These are phyloP conservation scores for Epinephelus awoara DNA, from an alignment of 2,797 vertebrate species.

Conservation along the genomic window DNA sequence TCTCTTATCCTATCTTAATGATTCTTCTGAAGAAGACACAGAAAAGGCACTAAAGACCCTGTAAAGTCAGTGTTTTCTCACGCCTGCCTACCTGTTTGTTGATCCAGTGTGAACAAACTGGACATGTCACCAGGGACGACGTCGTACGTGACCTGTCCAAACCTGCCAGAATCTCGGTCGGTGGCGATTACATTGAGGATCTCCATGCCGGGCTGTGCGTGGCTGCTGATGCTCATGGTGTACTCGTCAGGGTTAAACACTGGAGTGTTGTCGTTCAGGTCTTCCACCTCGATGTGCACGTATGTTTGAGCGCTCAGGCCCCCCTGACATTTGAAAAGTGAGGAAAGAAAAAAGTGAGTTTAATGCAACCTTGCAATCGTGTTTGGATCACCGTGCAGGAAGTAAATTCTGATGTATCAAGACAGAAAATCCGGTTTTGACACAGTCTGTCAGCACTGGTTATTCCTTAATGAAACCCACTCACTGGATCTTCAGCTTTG, in stretches of 20 bases:
- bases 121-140: slow-evolving; percentile 88
- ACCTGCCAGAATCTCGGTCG: slow-evolving; percentile 89
- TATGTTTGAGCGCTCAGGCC: slow-evolving; percentile 93
- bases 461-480: slow-evolving; percentile 43
- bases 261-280: slow-evolving; percentile 93
- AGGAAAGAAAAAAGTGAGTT: background rate
- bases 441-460: background rate
- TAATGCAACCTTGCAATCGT: background rate
- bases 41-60: background rate
- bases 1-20: too few relatives aligned
- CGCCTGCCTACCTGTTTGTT: slow-evolving; percentile 87
- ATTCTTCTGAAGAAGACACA: too few relatives aligned
- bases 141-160: slow-evolving; percentile 89
- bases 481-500: slow-evolving; percentile 94
- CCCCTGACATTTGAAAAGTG: slow-evolving; percentile 82
- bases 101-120: slow-evolving; percentile 88
- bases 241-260: slow-evolving; percentile 90
- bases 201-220: slow-evolving; percentile 89
- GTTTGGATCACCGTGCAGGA: background rate
- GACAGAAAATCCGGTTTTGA: background rate
- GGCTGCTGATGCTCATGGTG: slow-evolving; percentile 88
- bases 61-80: background rate
- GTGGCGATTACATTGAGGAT: slow-evolving; percentile 89
- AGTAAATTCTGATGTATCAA: background rate
- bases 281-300: slow-evolving; percentile 92